Base-by-base conservation (phyloP, 2,888 invertebrate genomes). In the Bursaphelenchus okinawaensis region DNA sequence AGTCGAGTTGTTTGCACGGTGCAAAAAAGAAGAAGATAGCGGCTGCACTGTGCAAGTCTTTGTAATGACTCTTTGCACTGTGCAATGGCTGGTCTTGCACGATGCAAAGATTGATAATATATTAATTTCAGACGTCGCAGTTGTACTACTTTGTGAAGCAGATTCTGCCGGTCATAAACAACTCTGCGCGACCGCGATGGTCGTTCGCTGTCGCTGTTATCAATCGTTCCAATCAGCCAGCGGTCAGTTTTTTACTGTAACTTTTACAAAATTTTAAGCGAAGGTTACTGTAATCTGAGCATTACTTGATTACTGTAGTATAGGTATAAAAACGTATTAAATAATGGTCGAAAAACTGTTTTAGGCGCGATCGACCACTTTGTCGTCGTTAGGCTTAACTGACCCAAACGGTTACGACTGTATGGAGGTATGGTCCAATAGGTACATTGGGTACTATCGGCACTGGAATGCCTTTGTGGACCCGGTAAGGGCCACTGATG, bases 151-250 rank as follows among this genome's bases (percentile, higher is more conserved):
- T 62, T 51, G 71, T 77, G 23, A 81, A 81, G 62, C 74, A 68
- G 20, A 70, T 80, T 51, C 71, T 71, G 22, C 79, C 81, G 0
- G 67, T 63, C 8, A 28, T 57, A 8, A 57, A 12, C 8, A 73
- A 63, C 29, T 24, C 23, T 19, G n/a, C n/a, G 3, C 52, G 57
- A 16, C 64, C 68, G 9, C 63, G 31, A 4, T 72, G 55, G 29
- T 80, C 80, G 0, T 81, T 65, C 54, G 81, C 81, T 0, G 69
- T 81, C 22, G 81, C 75, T 7, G 57, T 80, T 12, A 55, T 81
- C 62, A 81, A 81, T 55, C 65, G 74, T 22, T 71, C 72, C 22
- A 52, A 23, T 22, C 55, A 26, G 2, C 16, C 56, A 12, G 70
- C 63, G 16, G 69, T 68, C 20, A 68, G 67, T 55, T 40, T 4